Evolutionary conservation across 2,113 vertebrate species (phyloP).

Genomic region (Myiagra hebetior): DNA sequence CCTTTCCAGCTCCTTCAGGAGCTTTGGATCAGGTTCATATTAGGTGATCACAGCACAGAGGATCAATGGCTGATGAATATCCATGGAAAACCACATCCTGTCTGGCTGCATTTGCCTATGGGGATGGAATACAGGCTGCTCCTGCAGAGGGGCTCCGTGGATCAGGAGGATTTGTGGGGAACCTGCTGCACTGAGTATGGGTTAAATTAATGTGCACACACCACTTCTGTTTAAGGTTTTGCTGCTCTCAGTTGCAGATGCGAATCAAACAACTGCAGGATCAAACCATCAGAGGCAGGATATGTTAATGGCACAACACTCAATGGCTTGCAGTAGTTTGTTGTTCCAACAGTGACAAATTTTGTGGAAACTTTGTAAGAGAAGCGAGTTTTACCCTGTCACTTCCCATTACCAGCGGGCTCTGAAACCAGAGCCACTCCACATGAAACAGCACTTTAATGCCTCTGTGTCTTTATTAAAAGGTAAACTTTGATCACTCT

Average conservation of each 20-base stretch:
- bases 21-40: neutral
- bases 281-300: neutral
- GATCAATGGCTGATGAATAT: neutral
- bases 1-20: neutral
- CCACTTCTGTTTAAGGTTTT: neutral
- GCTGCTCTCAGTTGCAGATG: neutral
- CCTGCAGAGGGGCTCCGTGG: neutral
- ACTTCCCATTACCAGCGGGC: neutral
- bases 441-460: neutral
- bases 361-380: neutral
- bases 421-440: neutral
- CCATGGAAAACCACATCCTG: neutral
- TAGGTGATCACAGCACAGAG: neutral
- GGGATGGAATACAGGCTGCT: neutral
- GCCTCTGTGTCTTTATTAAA: neutral
- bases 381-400: neutral
- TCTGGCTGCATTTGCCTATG: neutral
- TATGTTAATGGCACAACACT: neutral
- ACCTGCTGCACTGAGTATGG: neutral
- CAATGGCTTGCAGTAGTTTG: neutral
- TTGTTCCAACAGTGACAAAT: neutral
- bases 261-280: neutral
- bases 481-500: slow-evolving; percentile 18
- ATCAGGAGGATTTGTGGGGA: neutral
- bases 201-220: neutral